Evolutionary conservation across 2,113 vertebrate genomes (phyloP), one percentile per base, ranked within the genome.

Genomic region (Hemichromis elongatus): DNA sequence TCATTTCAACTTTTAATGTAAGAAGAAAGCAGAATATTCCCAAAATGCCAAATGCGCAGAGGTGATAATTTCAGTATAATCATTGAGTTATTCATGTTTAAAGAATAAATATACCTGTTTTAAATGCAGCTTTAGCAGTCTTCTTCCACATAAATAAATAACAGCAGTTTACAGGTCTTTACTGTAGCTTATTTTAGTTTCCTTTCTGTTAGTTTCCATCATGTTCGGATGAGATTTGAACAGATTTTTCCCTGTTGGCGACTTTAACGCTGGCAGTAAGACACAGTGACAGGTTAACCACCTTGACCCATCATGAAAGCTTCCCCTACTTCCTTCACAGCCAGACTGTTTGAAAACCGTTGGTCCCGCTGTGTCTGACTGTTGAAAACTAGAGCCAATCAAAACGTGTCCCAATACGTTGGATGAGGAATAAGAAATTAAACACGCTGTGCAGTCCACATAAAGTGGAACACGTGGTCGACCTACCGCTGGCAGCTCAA

Each of bases 1-100:
- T 26, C 66, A 21, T 47, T 40, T 73, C 0, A 0, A 45, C 24
- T 73, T 26, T 73, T 0, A 73, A 28, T 0, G 14, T 73, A 0
- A 19, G 42, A 16, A 50, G 42, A 30, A 30, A 19, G 42, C 68
- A 73, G 1, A 73, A 47, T 19, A 73, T 73, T 50, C 24, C 24
- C 5, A 18, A 3, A 63, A 35, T 37, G 30, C 9, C 57, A 63
- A n/a, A 63, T 73, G 68, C 16, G 6, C 16, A 19, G 6, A 47
- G 9, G 24, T 19, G 42, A 19, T 4, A 73, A 19, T 73, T 47
- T 8, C 1, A 0, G 1, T 30, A 28, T 28, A 7, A 50, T 50
- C 4, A 30, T 3, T 3, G 42, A 70, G 5, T 26, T 70, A 6
- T 28, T 73, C 66, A 47, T 5, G 14, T 47, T 45, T 47, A 73